These are phyloP conservation scores for Cotesia vestalis DNA, from an alignment of 1,140 invertebrate genomes.

Conservation along the genomic window DNA sequence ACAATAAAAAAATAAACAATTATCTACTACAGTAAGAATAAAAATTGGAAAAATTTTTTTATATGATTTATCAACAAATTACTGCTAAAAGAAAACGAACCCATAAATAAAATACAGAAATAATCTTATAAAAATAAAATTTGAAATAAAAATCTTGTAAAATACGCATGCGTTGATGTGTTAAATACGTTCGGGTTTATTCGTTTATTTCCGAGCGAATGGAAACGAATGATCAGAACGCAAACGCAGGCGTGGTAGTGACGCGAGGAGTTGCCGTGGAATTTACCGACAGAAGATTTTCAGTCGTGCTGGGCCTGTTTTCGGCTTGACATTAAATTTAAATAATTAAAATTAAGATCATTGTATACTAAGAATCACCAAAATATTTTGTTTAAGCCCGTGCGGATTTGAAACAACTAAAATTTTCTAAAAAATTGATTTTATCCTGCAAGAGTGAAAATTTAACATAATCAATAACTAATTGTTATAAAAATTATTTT, in stretches of 20 bases:
- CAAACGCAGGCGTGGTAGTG: conserved; percentile 40
- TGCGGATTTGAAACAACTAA: too few species aligned
- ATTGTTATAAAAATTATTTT: too few species aligned
- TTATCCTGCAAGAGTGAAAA: too few species aligned
- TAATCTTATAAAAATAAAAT: neutral
- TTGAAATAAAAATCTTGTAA: neutral
- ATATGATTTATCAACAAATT: too few species aligned
- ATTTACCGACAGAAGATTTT: conserved; percentile 19
- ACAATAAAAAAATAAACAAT: too few species aligned
- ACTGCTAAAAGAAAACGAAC: too few species aligned
- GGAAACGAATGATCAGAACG: conserved; percentile 26
- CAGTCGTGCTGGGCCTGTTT: conserved; percentile 29
- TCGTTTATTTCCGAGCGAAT: conserved; percentile 34
- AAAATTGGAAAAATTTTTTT: too few species aligned
- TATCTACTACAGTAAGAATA: too few species aligned
- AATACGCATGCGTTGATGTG: conserved; percentile 4
- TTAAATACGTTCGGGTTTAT: conserved; percentile 18
- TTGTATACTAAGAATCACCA: neutral
- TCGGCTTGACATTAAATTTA: conserved; percentile 25
- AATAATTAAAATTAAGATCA: neutral
- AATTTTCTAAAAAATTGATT: too few species aligned
- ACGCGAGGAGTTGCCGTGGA: conserved; percentile 16
- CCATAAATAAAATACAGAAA: too few species aligned
- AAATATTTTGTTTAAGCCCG: too few species aligned
- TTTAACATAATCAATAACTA: too few species aligned